Evolutionary conservation across 2,888 invertebrate genomes (phyloP).

Genomic region (Mechanitis messenoides): DNA sequence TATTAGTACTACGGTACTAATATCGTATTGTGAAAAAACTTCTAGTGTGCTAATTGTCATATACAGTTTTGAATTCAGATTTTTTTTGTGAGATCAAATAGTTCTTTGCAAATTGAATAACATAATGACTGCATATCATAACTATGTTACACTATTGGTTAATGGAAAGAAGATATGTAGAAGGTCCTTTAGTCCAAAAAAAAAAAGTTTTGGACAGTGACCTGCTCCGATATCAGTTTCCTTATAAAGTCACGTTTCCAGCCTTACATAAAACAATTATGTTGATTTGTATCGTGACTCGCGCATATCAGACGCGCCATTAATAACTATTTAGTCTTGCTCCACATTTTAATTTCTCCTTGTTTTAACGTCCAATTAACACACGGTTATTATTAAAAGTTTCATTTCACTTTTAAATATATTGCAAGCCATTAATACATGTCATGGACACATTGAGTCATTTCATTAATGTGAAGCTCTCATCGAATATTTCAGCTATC

Average conservation of each 20-base stretch:
- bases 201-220: conserved; percentile 1
- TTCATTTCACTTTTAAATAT: not conserved
- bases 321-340: conserved; percentile 10
- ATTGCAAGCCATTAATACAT: conserved; percentile 6
- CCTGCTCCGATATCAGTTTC: conserved; percentile 18
- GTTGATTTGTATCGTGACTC: conserved; percentile 22
- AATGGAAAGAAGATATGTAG: too few relatives aligned
- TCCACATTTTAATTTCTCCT: conserved; percentile 15
- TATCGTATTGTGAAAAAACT: too few relatives aligned
- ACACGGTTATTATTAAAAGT: conserved; percentile 1
- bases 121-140: too few relatives aligned
- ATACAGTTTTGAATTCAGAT: too few relatives aligned
- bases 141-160: too few relatives aligned
- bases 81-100: too few relatives aligned
- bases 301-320: conserved; percentile 13
- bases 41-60: too few relatives aligned
- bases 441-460: not conserved
- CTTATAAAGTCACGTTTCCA: conserved; percentile 10
- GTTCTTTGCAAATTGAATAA: too few relatives aligned
- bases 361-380: conserved; percentile 15
- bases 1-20: too few relatives aligned
- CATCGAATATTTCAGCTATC: conserved; percentile 70
- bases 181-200: not conserved
- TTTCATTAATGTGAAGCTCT: conserved; percentile 1
- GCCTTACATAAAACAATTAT: conserved; percentile 15